Percentiles rank a stretch among this genome's conserved stretches.
phyloP scores from a whole-genome alignment of 1,140 invertebrate genomes.

The Eupeodes corollae region DNA sequence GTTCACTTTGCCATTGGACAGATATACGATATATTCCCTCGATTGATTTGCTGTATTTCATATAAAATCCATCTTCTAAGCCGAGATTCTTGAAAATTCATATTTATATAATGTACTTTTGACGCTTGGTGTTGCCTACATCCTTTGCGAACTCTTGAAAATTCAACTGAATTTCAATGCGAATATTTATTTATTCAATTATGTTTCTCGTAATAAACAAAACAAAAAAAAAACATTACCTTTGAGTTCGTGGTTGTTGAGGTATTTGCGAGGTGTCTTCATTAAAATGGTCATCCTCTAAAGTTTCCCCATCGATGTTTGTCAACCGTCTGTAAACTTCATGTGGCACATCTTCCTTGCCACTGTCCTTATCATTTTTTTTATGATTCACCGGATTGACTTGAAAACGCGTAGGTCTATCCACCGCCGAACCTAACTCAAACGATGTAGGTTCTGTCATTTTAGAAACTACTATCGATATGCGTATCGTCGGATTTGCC shows the following conservation, averaged over 20 bases:
- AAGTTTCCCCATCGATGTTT: slow-evolving; percentile 26
- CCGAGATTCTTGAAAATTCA: too few relatives aligned
- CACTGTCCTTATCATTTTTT: slow-evolving; percentile 23
- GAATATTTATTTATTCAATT: too few relatives aligned
- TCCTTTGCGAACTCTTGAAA: too few relatives aligned
- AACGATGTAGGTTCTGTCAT: slow-evolving; percentile 32
- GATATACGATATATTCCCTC: too few relatives aligned
- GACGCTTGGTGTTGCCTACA: too few relatives aligned
- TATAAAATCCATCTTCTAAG: too few relatives aligned
- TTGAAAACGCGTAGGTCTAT: slow-evolving; percentile 32
- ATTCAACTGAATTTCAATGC: too few relatives aligned
- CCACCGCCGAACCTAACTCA: slow-evolving; percentile 33
- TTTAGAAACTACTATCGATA: neutral
- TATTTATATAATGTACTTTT: too few relatives aligned
- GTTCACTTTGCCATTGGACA: too few relatives aligned
- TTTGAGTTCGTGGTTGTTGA: slow-evolving; percentile 15
- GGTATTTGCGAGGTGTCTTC: slow-evolving; percentile 27
- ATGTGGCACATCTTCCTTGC: slow-evolving; percentile 14
- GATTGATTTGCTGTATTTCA: too few relatives aligned
- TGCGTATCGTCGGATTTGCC: neutral
- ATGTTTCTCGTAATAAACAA: too few relatives aligned
- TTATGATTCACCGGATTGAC: slow-evolving; percentile 36
- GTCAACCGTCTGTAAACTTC: slow-evolving; percentile 31
- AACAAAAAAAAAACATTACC: slow-evolving; percentile 12
- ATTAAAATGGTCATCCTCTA: slow-evolving; percentile 30